A percentile compares a stretch with the other conserved stretches of the same genome.
phyloP scores from a whole-genome alignment of 2,113 vertebrate species.

The Anguilla japonica region DNA sequence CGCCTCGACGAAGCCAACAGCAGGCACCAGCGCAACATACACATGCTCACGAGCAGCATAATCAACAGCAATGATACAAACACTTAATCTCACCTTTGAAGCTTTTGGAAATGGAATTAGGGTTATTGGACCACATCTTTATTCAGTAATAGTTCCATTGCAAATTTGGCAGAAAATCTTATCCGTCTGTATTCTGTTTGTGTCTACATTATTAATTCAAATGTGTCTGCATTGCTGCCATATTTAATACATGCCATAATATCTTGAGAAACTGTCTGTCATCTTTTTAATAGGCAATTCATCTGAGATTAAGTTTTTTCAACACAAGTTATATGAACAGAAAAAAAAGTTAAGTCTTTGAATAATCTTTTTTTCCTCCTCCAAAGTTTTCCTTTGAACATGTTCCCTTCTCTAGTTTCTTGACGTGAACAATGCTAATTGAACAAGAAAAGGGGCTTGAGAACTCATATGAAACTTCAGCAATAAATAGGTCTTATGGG shows the following conservation, averaged over 20 bases:
- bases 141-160: neutral
- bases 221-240: neutral
- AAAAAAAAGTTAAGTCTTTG: neutral
- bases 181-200: neutral
- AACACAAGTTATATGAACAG: neutral
- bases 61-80: constrained; percentile 52
- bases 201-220: neutral
- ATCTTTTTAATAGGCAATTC: neutral
- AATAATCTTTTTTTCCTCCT: neutral
- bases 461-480: neutral
- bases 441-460: neutral
- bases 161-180: neutral
- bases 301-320: neutral
- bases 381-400: neutral
- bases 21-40: constrained; percentile 69
- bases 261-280: neutral
- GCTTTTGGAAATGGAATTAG: neutral
- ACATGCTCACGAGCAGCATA: constrained; percentile 69
- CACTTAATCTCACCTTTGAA: neutral
- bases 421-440: neutral
- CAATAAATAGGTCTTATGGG: neutral
- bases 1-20: constrained; percentile 75
- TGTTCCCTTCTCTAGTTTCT: neutral
- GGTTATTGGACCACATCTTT: neutral
- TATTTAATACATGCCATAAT: neutral